phyloP scores from a whole-genome alignment of 2,113 vertebrate species.

The Amblyopsis rosae region DNA sequence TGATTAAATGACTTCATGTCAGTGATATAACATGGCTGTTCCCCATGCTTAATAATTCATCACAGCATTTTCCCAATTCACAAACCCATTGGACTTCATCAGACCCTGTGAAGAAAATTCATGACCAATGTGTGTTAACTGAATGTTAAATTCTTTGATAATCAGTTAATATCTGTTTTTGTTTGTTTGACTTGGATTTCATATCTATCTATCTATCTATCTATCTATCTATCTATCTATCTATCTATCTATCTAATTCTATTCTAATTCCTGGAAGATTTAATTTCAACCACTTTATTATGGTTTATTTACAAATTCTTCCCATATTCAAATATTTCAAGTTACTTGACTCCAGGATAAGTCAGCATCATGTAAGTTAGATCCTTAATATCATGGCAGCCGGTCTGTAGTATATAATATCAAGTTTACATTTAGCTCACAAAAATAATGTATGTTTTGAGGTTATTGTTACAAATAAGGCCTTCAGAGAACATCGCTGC shows the following conservation, averaged over 20 bases:
- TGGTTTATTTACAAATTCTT: too few relatives aligned
- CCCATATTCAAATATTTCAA: too few relatives aligned
- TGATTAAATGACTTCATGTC: conserved; percentile 25
- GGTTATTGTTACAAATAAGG: conserved; percentile 48
- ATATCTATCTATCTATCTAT: conserved; percentile 2
- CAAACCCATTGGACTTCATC: conserved; percentile 21
- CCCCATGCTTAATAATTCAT: conserved; percentile 58
- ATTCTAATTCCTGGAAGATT: too few relatives aligned
- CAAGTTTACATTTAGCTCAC: background rate
- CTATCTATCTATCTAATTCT: too few relatives aligned
- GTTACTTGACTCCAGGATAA: too few relatives aligned
- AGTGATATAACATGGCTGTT: conserved; percentile 27
- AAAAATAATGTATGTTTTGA: conserved; percentile 12
- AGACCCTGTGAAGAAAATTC: conserved; percentile 13
- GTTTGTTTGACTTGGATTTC: conserved; percentile 4
- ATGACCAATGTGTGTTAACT: background rate
- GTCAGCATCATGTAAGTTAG: too few relatives aligned
- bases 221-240: too few relatives aligned
- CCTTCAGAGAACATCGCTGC: conserved; percentile 34
- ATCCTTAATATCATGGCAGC: too few relatives aligned
- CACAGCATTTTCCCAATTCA: conserved; percentile 29
- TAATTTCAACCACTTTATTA: too few relatives aligned
- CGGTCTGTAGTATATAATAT: too few relatives aligned
- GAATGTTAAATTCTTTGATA: conserved; percentile 13
- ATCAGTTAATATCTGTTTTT: conserved; percentile 13